Evolutionary conservation across 1,140 invertebrate genomes (phyloP).

Genomic region (Gryllus bimaculatus): DNA sequence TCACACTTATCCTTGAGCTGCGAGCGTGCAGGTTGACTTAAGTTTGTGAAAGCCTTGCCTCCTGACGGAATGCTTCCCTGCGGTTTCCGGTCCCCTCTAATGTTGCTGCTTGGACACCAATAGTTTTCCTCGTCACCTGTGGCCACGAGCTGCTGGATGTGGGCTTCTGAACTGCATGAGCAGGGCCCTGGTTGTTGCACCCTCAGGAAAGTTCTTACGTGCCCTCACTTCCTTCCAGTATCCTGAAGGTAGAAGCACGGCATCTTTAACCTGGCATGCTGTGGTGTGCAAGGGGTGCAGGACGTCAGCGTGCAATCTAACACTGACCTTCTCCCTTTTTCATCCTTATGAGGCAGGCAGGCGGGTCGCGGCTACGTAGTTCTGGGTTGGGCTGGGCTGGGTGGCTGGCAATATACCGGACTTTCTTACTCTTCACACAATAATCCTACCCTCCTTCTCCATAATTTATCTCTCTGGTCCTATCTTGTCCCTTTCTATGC

Average conservation of each 20-base stretch:
- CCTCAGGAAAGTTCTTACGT: not conserved
- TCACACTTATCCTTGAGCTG: slow-evolving; percentile 11
- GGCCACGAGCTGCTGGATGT: not conserved
- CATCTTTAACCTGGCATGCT: slow-evolving; percentile 11
- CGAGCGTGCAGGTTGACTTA: not conserved
- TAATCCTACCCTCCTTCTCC: not conserved
- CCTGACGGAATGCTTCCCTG: not conserved
- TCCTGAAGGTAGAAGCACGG: not conserved
- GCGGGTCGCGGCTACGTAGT: not conserved
- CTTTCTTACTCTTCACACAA: not conserved
- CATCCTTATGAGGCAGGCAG: not conserved
- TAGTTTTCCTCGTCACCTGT: not conserved
- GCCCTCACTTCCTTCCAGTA: not conserved
- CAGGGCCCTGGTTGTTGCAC: not conserved
- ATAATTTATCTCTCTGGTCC: not conserved
- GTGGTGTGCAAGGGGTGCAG: slow-evolving; percentile 10
- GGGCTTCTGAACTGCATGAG: not conserved
- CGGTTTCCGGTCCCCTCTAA: not conserved
- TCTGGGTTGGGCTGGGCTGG: not conserved
- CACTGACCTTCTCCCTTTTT: not conserved
- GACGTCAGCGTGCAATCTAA: not conserved
- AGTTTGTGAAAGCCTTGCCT: not conserved
- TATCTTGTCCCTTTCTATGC: not conserved
- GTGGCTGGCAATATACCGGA: not conserved
- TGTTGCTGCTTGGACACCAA: not conserved